phyloP scores from a whole-genome alignment of 2,888 invertebrate species.

The Pristionchus arcanus region DNA sequence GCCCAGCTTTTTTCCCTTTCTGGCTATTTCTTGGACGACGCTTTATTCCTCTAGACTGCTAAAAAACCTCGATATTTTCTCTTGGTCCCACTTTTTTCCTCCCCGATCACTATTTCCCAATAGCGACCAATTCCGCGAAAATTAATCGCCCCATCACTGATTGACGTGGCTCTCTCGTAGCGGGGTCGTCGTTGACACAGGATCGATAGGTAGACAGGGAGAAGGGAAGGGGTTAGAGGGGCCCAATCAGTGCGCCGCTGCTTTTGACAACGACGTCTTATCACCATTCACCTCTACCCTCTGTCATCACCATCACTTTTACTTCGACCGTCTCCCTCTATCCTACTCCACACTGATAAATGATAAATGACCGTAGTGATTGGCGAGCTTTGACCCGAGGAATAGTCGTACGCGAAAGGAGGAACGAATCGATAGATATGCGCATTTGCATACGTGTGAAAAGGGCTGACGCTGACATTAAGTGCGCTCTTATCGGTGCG shows the following conservation, averaged over 20 bases:
- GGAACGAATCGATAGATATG: not conserved
- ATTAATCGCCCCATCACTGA: constrained; percentile 3
- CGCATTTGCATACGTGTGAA: not conserved
- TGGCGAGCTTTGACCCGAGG: not conserved
- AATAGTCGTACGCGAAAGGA: not conserved
- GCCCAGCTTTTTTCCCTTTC: not conserved
- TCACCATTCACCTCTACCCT: constrained; percentile 28
- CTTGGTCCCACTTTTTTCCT: not conserved
- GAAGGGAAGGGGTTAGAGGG: not conserved
- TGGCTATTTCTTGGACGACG: not conserved
- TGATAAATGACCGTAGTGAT: not conserved
- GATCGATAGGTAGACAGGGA: constrained; percentile 16
- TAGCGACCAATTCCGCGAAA: not conserved
- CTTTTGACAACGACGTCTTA: not conserved
- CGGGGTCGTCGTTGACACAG: not conserved
- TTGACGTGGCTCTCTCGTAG: not conserved
- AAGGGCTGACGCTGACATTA: not conserved
- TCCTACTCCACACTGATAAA: not conserved
- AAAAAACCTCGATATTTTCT: not conserved
- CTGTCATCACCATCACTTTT: not conserved
- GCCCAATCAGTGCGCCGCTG: constrained; percentile 24
- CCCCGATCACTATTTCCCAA: not conserved
- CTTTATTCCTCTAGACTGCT: not conserved
- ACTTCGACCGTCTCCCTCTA: not conserved
- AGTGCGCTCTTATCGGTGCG: not conserved